Evolutionary conservation across 2,888 invertebrate genomes (phyloP).

Genomic region (Campopleginae sp.): DNA sequence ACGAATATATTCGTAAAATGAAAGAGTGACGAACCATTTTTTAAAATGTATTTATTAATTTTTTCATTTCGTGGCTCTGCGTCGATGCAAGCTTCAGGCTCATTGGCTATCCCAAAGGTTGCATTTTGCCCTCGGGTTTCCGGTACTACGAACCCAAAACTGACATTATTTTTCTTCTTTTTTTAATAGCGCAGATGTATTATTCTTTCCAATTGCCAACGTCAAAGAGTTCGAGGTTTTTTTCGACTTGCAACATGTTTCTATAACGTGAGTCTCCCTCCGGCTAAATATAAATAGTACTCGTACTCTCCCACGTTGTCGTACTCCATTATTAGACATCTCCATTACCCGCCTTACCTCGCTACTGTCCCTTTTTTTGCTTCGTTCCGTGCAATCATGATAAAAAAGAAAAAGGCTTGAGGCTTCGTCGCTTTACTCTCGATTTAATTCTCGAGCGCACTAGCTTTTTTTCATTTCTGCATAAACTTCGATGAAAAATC

Average conservation of each 20-base stretch:
- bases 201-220: neutral
- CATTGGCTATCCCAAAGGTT: neutral
- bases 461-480: neutral
- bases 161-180: neutral
- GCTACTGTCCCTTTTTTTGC: neutral
- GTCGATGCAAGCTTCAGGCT: too few relatives aligned
- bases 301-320: slow-evolving; percentile 61
- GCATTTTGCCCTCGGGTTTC: neutral
- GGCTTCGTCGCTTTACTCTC: slow-evolving; percentile 15
- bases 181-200: neutral
- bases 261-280: neutral
- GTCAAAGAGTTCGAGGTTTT: neutral
- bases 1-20: too few relatives aligned
- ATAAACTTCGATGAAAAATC: neutral
- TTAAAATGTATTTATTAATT: too few relatives aligned
- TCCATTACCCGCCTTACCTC: neutral
- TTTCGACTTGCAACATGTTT: neutral
- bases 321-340: slow-evolving; percentile 52
- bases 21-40: too few relatives aligned
- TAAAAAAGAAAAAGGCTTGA: neutral
- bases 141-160: neutral
- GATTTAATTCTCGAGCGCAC: neutral
- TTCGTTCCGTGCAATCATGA: slow-evolving; percentile 5
- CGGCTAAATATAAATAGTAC: slow-evolving; percentile 21
- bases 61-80: too few relatives aligned